Evolutionary conservation across 2,797 vertebrate species (phyloP).

Genomic region (Lithobates sylvaticus): DNA sequence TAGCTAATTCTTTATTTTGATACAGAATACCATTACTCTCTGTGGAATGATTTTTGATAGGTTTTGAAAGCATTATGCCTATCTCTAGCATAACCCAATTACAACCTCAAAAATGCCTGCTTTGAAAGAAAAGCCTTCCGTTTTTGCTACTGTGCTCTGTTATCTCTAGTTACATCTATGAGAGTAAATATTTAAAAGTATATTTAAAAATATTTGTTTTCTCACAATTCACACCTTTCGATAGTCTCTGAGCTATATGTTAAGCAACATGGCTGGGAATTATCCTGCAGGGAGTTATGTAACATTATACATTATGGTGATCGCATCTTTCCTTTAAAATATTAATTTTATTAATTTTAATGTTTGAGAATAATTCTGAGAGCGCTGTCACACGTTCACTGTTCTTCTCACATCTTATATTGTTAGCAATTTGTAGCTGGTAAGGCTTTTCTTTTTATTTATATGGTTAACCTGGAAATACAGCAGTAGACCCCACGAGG

Average conservation of each 20-base stretch:
- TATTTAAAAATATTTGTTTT: not conserved
- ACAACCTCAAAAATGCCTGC: no score
- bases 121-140: no score
- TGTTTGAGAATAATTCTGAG: not conserved
- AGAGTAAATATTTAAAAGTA: not conserved
- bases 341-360: not conserved
- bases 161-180: not conserved
- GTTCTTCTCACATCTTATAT: not conserved
- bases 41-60: no score
- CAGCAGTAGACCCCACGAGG: no score
- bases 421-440: not conserved
- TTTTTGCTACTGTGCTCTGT: not conserved
- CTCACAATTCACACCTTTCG: not conserved
- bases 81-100: no score
- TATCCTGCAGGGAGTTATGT: not conserved
- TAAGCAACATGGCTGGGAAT: not conserved
- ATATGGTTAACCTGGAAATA: no score
- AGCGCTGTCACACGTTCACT: not conserved
- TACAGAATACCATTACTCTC: no score
- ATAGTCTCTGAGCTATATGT: slow-evolving; percentile 1
- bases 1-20: no score
- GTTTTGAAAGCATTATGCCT: no score
- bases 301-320: not conserved
- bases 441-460: not conserved
- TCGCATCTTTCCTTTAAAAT: not conserved